Evolutionary conservation across 1,140 invertebrate genomes (phyloP).

Genomic region (Panagrolaimus sp.): DNA sequence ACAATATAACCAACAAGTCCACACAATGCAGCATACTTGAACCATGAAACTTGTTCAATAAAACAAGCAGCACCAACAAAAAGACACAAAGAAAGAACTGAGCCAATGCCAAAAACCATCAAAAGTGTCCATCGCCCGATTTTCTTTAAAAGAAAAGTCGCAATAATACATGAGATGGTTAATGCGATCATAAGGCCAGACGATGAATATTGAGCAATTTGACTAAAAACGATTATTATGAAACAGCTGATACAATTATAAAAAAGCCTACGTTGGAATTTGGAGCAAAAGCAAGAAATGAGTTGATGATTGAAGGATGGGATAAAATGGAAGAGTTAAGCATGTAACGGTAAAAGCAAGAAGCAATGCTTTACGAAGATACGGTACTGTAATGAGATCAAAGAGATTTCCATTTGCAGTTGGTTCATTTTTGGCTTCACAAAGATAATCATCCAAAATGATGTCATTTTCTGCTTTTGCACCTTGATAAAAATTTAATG

Average conservation of each 20-base stretch:
- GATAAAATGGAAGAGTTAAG: conserved; percentile 53
- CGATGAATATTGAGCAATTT: conserved; percentile 43
- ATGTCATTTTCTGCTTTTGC: neutral
- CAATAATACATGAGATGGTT: conserved; percentile 41
- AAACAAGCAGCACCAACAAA: conserved; percentile 40
- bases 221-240: conserved; percentile 27
- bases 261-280: conserved; percentile 35
- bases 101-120: conserved; percentile 35
- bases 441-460: conserved; percentile 31
- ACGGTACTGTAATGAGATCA: conserved; percentile 15
- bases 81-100: conserved; percentile 32
- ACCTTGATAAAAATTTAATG: conserved; percentile 40
- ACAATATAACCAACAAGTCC: conserved; percentile 37
- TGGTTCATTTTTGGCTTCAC: conserved; percentile 30
- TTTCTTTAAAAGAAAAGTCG: conserved; percentile 42
- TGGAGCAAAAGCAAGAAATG: conserved; percentile 41
- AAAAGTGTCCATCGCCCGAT: conserved; percentile 43
- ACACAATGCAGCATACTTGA: conserved; percentile 45
- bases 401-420: conserved; percentile 23
- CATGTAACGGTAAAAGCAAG: conserved; percentile 41
- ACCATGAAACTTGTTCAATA: neutral
- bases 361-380: conserved; percentile 48
- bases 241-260: conserved; percentile 18
- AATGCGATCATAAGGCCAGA: conserved; percentile 52
- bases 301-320: conserved; percentile 53